Evolutionary conservation across 2,797 vertebrate genomes (phyloP), one percentile per base, ranked within the genome.

Genomic region (Ficedula albicollis): DNA sequence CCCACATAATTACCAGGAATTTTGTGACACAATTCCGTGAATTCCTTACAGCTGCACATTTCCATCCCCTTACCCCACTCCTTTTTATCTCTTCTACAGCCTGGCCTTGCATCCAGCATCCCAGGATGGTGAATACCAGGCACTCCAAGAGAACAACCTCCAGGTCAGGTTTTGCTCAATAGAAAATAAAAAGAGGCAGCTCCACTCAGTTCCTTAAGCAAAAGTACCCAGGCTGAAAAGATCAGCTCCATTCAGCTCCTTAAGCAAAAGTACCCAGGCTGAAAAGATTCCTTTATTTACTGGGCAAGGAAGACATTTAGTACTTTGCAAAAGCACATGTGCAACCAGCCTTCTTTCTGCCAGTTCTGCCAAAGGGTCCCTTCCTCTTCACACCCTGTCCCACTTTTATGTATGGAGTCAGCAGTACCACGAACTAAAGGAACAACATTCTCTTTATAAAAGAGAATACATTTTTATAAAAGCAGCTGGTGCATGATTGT

Each of bases 401-500:
- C 54, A 49, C 22, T 22, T 56, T 22, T 20, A 10, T 0, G 8
- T 16, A 29, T 0, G 15, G 27, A 20, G 21, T 13, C 68, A 36
- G 27, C 36, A 63, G 18, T 2, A 32, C 4, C 43, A 46, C 0
- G 10, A 19, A 1, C 62, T 52, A 26, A 34, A 89, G 34, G n/a
- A 6, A 25, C 36, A 43, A 19, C 8, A 27, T 23, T 36, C 26
- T 29, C 36, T 39, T 30, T 29, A 54, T 5, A 63, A 92, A 59
- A 13, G 5, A n/a, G n/a, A n/a, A n/a, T n/a, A n/a, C n/a, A n/a
- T n/a, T n/a, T 39, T 30, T 29, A 54, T 5, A 63, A 92, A 59
- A 13, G 5, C 18, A 39, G 26, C 25, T 39, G 7, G 5, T 1
- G 3, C 8, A 5, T 1, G 2, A 34, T 8, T 6, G 0, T 10